A percentile compares a stretch with the other conserved stretches of the same genome.
Conservation (phyloP, 92 coral and sea anemone genomes). For the Micromussa lordhowensis region DNA sequence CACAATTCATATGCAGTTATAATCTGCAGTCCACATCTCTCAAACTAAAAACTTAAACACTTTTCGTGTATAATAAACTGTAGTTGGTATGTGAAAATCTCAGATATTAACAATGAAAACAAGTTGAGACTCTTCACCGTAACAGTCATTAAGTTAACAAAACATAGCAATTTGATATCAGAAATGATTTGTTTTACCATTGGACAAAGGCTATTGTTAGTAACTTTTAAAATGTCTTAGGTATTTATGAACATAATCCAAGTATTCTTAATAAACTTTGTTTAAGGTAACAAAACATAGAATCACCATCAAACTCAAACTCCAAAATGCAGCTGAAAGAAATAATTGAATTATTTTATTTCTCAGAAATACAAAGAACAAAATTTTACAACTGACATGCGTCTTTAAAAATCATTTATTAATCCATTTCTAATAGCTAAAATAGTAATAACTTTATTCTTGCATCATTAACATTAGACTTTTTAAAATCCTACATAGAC, state of each 20-base stretch:
- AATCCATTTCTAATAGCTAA: background rate
- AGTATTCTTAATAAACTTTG: background rate
- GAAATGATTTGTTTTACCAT: background rate
- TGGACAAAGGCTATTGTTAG: background rate
- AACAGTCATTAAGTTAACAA: too few relatives aligned
- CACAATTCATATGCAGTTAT: background rate
- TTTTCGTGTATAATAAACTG: too few relatives aligned
- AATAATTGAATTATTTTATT: background rate
- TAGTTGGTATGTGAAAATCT: too few relatives aligned
- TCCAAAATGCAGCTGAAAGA: background rate
- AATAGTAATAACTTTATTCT: background rate
- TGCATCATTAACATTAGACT: background rate
- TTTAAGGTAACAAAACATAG: background rate
- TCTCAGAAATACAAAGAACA: background rate
- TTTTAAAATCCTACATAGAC: background rate
- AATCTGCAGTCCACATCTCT: background rate
- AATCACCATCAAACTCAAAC: background rate
- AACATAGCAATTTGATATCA: too few relatives aligned
- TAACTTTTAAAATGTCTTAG: background rate
- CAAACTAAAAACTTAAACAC: too few relatives aligned
- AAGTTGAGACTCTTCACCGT: background rate
- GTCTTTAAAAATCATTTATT: conserved; percentile 8
- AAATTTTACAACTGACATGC: background rate
- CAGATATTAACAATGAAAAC: background rate
- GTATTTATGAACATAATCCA: background rate